These are phyloP conservation scores for Amphipyra berbera DNA, from an alignment of 2,888 invertebrate genomes.

Conservation along the genomic window DNA sequence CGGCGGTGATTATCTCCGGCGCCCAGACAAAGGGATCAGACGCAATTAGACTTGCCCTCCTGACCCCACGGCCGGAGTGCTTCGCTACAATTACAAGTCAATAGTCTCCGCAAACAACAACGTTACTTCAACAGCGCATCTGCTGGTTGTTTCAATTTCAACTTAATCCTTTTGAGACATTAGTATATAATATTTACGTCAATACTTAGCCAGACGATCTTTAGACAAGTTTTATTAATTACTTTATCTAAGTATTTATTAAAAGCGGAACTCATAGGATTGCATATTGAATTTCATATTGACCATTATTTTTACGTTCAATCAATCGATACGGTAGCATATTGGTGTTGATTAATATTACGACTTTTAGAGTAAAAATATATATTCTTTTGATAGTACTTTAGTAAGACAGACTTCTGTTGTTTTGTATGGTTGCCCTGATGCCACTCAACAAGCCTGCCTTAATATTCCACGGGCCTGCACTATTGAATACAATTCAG, in stretches of 20 bases:
- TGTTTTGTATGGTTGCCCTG: background rate
- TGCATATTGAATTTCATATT: background rate
- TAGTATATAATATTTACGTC: background rate
- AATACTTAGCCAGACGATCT: background rate
- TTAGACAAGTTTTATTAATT: background rate
- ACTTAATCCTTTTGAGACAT: background rate
- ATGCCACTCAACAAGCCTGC: background rate
- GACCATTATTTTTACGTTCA: too few relatives aligned
- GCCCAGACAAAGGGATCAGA: background rate
- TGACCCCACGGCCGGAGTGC: background rate
- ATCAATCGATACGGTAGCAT: too few relatives aligned
- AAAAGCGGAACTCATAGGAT: background rate
- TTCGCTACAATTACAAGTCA: background rate
- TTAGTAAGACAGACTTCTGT: too few relatives aligned
- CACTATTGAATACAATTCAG: conserved; percentile 14
- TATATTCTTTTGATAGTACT: too few relatives aligned
- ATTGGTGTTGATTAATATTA: too few relatives aligned
- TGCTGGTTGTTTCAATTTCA: background rate
- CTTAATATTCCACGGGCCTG: background rate
- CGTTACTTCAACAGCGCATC: background rate
- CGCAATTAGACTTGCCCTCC: conserved; percentile 1
- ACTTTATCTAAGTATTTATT: background rate
- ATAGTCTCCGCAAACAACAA: background rate
- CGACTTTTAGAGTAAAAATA: too few relatives aligned
- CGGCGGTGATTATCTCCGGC: conserved; percentile 1